phyloP scores from a whole-genome alignment of 2,888 invertebrate species.

The Amblyteles armatorius region DNA sequence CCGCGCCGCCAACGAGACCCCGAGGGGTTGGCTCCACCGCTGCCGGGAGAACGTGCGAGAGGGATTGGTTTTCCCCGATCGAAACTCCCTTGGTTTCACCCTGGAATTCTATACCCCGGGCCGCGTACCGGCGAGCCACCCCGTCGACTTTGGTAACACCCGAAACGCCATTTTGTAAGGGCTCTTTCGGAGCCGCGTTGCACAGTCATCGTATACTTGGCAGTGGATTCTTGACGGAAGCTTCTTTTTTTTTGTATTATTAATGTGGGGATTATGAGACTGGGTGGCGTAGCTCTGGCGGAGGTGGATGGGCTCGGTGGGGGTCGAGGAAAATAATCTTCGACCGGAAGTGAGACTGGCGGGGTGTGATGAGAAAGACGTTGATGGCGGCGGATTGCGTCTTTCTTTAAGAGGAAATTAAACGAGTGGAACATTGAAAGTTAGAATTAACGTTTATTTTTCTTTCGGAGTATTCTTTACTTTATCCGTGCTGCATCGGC shows the following conservation, averaged over 20 bases:
- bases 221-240: background rate
- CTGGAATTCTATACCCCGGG: conserved; percentile 35
- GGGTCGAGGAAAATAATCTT: too few relatives aligned
- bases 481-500: background rate
- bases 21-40: conserved; percentile 76
- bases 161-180: conserved; percentile 82
- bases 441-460: background rate
- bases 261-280: background rate
- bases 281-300: too few relatives aligned
- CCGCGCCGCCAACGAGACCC: conserved; percentile 75
- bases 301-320: too few relatives aligned
- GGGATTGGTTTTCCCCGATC: conserved; percentile 77
- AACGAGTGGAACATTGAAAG: background rate
- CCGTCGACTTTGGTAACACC: conserved; percentile 65
- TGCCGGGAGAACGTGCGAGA: conserved; percentile 74
- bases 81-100: conserved; percentile 73
- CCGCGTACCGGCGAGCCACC: conserved; percentile 27
- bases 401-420: too few relatives aligned
- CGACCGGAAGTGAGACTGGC: too few relatives aligned
- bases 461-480: background rate
- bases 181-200: conserved; percentile 49
- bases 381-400: too few relatives aligned
- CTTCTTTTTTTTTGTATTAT: background rate
- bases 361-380: too few relatives aligned
- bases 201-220: conserved; percentile 57